Conservation (phyloP, 2,888 invertebrate species). For the Zaprionus obscuricornis region DNA sequence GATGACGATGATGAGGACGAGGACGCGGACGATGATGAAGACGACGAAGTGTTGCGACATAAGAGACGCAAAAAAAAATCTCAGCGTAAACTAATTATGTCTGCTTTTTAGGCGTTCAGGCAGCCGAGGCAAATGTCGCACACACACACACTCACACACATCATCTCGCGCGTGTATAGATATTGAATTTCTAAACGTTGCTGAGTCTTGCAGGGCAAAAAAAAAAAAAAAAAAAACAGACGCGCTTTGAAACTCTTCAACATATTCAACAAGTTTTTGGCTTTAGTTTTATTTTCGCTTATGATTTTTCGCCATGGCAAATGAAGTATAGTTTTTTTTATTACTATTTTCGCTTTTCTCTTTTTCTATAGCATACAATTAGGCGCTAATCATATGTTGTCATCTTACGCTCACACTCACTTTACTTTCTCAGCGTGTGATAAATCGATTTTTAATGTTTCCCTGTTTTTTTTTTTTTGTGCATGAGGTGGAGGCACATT, state of each 20-base stretch:
- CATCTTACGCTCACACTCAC: no score
- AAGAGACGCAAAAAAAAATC: conserved; percentile 61
- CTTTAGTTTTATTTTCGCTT: conserved; percentile 13
- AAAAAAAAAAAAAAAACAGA: no score
- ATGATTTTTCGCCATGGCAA: not conserved
- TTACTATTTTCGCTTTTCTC: not conserved
- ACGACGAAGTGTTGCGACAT: conserved; percentile 39
- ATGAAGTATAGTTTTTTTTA: not conserved
- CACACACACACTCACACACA: conserved; percentile 4
- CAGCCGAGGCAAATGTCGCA: conserved; percentile 36
- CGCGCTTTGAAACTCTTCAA: conserved; percentile 16
- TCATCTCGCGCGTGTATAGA: conserved; percentile 21
- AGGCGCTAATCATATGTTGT: conserved; percentile 31
- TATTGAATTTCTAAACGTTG: conserved; percentile 58
- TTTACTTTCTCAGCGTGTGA: no score
- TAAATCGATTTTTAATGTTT: conserved; percentile 27
- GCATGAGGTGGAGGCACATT: no score
- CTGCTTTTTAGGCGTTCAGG: conserved; percentile 65
- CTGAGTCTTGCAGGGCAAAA: no score
- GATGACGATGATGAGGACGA: no score
- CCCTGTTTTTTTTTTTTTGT: conserved; percentile 2
- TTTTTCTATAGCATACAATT: conserved; percentile 19
- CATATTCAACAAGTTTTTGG: conserved; percentile 60
- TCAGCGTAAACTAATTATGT: conserved; percentile 64
- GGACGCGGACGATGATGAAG: no score